Base-by-base conservation (phyloP, 2,888 invertebrate genomes). In the Mechanitis mazaeus region DNA sequence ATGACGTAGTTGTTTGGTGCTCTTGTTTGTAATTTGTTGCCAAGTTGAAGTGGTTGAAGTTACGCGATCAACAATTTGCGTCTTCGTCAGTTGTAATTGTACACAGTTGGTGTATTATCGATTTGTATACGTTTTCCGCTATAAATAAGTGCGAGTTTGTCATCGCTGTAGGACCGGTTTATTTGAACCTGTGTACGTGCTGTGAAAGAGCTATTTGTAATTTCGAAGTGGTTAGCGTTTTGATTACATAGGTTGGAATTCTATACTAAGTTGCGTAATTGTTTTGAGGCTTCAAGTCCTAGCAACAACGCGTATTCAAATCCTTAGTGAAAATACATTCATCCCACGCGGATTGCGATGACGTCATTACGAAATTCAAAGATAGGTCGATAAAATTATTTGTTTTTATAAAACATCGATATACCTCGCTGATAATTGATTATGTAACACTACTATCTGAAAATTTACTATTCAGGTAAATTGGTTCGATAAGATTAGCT, bases 121-220 rank as follows among this genome's bases (percentile, higher is more conserved):
- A 87, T 88, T 87, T 86, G 84, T 87, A 75, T 86, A 85, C 81
- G 81, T 86, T 87, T 85, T 82, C 75, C 79, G 81, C 87, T 87
- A 84, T 84, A 85, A 87, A 87, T 87, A 87, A 85, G 82, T 81
- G 76, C 79, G 74, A 83, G 82, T 87, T 87, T 87, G 84, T 86
- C 69, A 73, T 73, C 64, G 75, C 72, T 72, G 71, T 70, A 72
- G 74, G 80, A 87, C 87, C 87, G 87, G 87, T 88, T 87, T 81
- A 76, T 76, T 78, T 77, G 75, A 80, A 82, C 84, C 77, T 77
- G 84, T 84, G 83, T 80, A 79, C 79, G 81, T 78, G 77, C 74
- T 74, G 74, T 75, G 70, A 71, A 68, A 66, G 64, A 64, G 64
- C 67, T 64, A 72, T 69, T 73, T 72, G 72, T 72, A 75, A 76